Evolutionary conservation across 2,888 invertebrate species (phyloP).

Genomic region (Tridacna gigas): DNA sequence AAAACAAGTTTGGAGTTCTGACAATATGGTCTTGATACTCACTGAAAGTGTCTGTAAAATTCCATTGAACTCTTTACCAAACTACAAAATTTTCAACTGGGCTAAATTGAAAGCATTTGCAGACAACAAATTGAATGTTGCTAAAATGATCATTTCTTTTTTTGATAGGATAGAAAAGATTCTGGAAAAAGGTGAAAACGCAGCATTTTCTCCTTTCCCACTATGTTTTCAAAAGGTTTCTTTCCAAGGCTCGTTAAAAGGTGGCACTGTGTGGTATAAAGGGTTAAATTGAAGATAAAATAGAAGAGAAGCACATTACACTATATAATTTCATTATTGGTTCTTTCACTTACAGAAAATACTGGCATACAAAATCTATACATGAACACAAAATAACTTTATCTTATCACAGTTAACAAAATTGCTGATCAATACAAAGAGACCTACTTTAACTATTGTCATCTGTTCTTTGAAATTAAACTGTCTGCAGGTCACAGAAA

Average conservation of each 20-base stretch:
- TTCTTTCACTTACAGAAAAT: background rate
- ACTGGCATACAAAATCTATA: background rate
- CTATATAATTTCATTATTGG: background rate
- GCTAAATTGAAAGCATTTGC: background rate
- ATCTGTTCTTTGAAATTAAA: too few species aligned
- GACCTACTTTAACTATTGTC: too few species aligned
- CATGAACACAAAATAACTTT: conserved; percentile 4
- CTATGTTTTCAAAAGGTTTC: background rate
- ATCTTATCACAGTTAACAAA: conserved; percentile 1
- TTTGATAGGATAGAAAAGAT: background rate
- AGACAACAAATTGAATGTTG: background rate
- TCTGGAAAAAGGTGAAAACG: background rate
- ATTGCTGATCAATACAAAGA: too few species aligned
- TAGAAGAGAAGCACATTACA: background rate
- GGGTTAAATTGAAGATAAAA: background rate
- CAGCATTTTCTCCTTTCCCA: conserved; percentile 17
- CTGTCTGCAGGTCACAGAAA: too few species aligned
- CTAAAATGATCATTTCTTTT: background rate
- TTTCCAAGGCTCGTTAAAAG: too few species aligned
- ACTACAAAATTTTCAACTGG: background rate
- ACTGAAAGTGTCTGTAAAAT: background rate
- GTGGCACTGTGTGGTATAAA: too few species aligned
- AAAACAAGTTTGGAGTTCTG: too few species aligned
- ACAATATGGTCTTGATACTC: too few species aligned
- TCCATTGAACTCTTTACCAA: background rate